Evolutionary conservation across 2,888 invertebrate genomes (phyloP).

Genomic region (Celastrina argiolus): DNA sequence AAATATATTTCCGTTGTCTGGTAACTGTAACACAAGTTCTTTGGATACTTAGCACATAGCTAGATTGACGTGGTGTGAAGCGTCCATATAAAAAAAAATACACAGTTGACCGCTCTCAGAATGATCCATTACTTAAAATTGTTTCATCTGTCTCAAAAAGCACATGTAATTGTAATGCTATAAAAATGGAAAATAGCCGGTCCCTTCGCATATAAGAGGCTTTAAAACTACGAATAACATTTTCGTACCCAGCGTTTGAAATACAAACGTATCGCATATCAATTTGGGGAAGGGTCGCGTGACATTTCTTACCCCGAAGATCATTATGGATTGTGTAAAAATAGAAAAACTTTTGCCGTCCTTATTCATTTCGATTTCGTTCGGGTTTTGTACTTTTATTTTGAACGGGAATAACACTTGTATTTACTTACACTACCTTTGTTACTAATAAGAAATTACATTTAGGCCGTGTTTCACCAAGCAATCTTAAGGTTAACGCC

Average conservation of each 20-base stretch:
- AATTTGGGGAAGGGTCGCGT: conserved; percentile 10
- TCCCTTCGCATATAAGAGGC: background rate
- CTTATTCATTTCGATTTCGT: background rate
- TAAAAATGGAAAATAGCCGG: background rate
- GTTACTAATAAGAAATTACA: no score
- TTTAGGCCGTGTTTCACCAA: no score
- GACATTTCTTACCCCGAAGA: background rate
- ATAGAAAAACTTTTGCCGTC: conserved; percentile 24
- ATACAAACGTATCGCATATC: background rate
- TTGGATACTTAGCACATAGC: no score
- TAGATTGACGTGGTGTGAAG: no score
- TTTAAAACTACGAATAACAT: conserved; percentile 16
- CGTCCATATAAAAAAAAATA: no score
- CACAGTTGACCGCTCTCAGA: no score
- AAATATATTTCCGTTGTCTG: no score
- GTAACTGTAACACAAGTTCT: no score
- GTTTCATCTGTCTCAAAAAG: background rate
- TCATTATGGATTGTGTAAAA: conserved; percentile 9
- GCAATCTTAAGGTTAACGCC: no score
- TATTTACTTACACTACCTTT: no score
- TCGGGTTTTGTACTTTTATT: background rate
- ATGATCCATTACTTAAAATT: background rate
- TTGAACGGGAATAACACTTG: background rate
- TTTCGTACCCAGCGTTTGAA: background rate
- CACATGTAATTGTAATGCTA: background rate